phyloP scores from a whole-genome alignment of 2,113 vertebrate genomes.

The Choloepus hoffmanni region DNA sequence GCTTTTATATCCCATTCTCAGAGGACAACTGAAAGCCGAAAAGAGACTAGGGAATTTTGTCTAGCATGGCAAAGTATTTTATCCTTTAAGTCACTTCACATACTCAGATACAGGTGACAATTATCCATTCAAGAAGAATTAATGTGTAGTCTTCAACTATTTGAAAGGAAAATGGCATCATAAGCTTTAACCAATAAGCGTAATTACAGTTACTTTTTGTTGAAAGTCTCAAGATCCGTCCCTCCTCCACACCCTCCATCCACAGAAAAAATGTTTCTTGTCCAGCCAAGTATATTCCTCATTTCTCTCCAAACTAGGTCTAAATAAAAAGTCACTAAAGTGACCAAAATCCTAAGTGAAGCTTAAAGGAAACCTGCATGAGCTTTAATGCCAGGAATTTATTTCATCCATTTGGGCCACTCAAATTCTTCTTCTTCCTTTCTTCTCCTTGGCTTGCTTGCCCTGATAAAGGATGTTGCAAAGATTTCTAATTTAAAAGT shows the following conservation, averaged over 20 bases:
- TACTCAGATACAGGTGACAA: neutral
- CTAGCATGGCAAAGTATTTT: neutral
- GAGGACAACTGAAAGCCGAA: constrained; percentile 54
- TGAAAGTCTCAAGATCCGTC: neutral
- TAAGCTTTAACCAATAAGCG: neutral
- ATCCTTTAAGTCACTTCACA: constrained; percentile 51
- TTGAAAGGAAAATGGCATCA: constrained; percentile 9
- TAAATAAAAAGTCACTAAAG: constrained; percentile 33
- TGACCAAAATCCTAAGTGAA: neutral
- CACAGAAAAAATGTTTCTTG: neutral
- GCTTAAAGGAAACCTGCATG: neutral
- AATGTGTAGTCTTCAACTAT: neutral
- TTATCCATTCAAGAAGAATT: neutral
- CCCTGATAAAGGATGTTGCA: neutral
- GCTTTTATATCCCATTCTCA: constrained; percentile 61
- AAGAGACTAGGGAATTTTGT: constrained; percentile 33
- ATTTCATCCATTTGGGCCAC: neutral
- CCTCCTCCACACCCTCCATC: neutral
- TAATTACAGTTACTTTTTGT: neutral
- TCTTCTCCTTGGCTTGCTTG: neutral
- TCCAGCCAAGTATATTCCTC: neutral
- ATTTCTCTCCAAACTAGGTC: neutral
- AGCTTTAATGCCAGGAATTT: neutral
- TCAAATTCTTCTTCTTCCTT: neutral
- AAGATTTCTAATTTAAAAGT: constrained; percentile 46